Evolutionary conservation across 2,113 vertebrate genomes (phyloP), one percentile per base, ranked within the genome.

Genomic region (Symphodus melops): DNA sequence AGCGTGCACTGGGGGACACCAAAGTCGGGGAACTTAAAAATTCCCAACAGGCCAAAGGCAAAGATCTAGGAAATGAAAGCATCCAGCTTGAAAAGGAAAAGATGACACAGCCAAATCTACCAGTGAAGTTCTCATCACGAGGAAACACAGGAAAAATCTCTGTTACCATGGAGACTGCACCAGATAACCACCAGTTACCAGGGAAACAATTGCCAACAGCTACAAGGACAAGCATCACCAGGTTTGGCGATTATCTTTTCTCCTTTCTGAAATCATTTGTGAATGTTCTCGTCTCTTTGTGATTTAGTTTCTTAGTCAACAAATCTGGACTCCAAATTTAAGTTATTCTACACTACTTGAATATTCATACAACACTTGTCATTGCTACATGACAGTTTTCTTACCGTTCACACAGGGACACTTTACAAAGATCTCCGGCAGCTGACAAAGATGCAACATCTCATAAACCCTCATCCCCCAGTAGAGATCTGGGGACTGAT

Each of bases 161-260:
- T 5, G 89, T 89, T 59, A 25, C 88, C 82, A 88, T 75, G 90
- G 85, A 92, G 93, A 92, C 83, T 10, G 68, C 84, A 81, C 75
- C 81, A 61, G 85, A 88, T 79, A 85, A 86, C 49, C 89, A 86
- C 49, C 89, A 89, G 89, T 89, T 92, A 82, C 91, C 92, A 84
- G 80, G 88, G 63, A 87, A 86, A 89, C 84, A 81, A 80, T 85
- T 84, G 69, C 83, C 90, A 90, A 87, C 85, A 85, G 79, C 86
- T 36, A 65, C 65, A 57, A 82, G 68, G 70, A 90, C 46, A 42
- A 90, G 70, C 58, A 48, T 82, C 62, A 72, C 51, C 80, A 91
- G 91, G 85, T 91, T 84, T 82, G 90, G 63, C 67, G 41, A 86
- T 66, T 3, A 62, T 63, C 17, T 64, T 44, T 64, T 41, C 16